Conservation (phyloP, 2,113 vertebrate genomes). For the Aythya baeri region DNA sequence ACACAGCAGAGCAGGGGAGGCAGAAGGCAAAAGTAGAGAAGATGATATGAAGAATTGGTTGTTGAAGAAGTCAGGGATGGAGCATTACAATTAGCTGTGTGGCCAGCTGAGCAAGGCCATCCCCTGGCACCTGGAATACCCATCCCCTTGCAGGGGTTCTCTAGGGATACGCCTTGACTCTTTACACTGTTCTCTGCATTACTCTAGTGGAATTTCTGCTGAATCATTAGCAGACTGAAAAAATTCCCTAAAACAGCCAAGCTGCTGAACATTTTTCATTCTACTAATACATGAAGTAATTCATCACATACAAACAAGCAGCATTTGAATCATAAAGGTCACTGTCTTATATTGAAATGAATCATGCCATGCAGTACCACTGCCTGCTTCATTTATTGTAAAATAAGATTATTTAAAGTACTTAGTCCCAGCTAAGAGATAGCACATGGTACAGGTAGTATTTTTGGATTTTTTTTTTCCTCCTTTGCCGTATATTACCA, state of each 20-base stretch:
- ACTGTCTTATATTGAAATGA: slow-evolving; percentile 7
- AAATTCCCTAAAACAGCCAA: neutral
- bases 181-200: neutral
- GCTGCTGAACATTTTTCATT: neutral
- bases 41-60: neutral
- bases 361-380: neutral
- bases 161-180: neutral
- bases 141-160: neutral
- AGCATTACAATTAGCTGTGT: neutral
- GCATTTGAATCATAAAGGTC: slow-evolving; percentile 48
- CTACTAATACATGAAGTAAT: neutral
- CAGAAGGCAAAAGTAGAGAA: neutral
- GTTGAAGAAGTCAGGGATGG: neutral
- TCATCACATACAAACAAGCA: neutral
- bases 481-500: neutral
- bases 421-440: neutral
- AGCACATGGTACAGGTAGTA: neutral
- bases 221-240: neutral
- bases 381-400: slow-evolving; percentile 6
- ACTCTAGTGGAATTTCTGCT: neutral
- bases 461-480: neutral
- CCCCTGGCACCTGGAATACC: neutral
- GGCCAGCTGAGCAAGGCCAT: neutral
- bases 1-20: accelerated
- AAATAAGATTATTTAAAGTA: neutral